Evolutionary conservation across 1,140 invertebrate species (phyloP).

Genomic region (Lysiphlebus fabarum): DNA sequence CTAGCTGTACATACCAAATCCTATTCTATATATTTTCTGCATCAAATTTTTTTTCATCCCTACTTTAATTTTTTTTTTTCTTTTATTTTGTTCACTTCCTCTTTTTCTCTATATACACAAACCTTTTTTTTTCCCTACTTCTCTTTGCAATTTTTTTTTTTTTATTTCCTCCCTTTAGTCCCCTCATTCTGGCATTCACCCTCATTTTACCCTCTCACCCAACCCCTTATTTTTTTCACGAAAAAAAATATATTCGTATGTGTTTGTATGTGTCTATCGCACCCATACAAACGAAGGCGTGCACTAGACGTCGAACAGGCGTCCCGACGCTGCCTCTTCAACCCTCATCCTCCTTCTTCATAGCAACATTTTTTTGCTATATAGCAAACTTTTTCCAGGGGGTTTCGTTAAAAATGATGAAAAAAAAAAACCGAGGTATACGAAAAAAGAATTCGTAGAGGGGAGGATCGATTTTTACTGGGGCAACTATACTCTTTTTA

Average conservation of each 20-base stretch:
- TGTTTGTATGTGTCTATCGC: too few relatives aligned
- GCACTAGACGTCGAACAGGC: constrained; percentile 24
- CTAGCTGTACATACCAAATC: constrained; percentile 23
- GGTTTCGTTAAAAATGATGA: too few relatives aligned
- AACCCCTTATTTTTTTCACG: constrained; percentile 19
- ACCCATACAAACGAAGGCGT: too few relatives aligned
- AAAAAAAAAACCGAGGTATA: constrained; percentile 30
- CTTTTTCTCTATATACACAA: too few relatives aligned
- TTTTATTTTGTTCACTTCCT: too few relatives aligned
- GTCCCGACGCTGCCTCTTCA: constrained; percentile 15
- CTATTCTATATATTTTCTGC: constrained; percentile 22
- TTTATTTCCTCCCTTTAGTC: constrained; percentile 16
- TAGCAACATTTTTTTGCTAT: constrained; percentile 7
- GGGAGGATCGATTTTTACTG: constrained; percentile 58
- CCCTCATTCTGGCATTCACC: neutral
- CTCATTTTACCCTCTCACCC: constrained; percentile 22
- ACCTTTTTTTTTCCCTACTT: too few relatives aligned
- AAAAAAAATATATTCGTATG: too few relatives aligned
- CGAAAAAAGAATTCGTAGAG: constrained; percentile 41
- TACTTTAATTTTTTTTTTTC: too few relatives aligned
- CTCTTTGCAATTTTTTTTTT: too few relatives aligned
- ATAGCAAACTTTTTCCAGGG: constrained; percentile 28
- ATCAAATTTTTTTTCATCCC: too few relatives aligned
- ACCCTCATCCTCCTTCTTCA: constrained; percentile 28
- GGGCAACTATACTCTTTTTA: constrained; percentile 45